These are phyloP conservation scores for Eurypyga helias DNA, from an alignment of 2,113 vertebrate genomes.

Conservation along the genomic window DNA sequence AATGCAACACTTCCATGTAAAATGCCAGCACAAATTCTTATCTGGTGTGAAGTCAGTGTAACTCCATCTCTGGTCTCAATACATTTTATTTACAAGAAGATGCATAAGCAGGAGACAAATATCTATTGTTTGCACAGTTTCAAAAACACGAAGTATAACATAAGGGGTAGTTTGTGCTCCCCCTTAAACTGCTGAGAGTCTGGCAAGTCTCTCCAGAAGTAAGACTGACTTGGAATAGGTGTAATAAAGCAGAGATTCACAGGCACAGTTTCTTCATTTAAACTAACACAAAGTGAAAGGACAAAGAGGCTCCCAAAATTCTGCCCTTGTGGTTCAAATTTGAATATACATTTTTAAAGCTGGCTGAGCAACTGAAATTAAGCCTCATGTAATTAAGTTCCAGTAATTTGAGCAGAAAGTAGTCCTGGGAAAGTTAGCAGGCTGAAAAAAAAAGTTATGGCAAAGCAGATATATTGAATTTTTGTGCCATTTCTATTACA, in stretches of 20 bases:
- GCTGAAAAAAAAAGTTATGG: neutral
- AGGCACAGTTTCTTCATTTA: constrained; percentile 28
- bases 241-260: constrained; percentile 36
- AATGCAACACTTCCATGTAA: neutral
- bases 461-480: neutral
- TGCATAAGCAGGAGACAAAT: neutral
- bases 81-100: constrained; percentile 55
- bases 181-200: neutral
- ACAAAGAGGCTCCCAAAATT: constrained; percentile 50
- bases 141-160: neutral
- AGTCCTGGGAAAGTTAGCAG: constrained; percentile 59
- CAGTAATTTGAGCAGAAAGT: constrained; percentile 38
- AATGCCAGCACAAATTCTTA: neutral
- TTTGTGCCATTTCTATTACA: neutral
- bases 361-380: constrained; percentile 43
- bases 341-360: constrained; percentile 45
- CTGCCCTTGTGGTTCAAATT: constrained; percentile 54
- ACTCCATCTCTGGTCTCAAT: neutral
- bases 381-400: constrained; percentile 46
- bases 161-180: neutral
- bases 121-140: neutral
- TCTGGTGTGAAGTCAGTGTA: neutral
- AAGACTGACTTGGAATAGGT: neutral
- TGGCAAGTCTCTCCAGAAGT: neutral
- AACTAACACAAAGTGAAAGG: constrained; percentile 17